These are phyloP conservation scores for Drosophila mayaguana DNA, from an alignment of 2,888 invertebrate species.

Conservation along the genomic window DNA sequence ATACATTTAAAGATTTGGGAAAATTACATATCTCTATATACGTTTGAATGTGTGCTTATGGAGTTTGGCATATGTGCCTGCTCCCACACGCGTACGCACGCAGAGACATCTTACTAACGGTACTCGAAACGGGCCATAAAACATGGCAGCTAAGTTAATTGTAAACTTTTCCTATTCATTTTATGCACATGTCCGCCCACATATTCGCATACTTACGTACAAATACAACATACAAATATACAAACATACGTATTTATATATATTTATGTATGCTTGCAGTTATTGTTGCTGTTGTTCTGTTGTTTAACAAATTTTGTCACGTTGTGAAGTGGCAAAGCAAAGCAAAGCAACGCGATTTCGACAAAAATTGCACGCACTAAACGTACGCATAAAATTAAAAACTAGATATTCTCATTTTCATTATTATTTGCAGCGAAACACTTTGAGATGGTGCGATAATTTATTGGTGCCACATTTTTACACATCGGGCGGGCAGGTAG, in stretches of 20 bases:
- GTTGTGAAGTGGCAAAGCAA: constrained; percentile 49
- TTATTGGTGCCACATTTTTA: constrained; percentile 67
- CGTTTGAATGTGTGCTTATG: not conserved
- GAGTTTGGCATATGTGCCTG: not conserved
- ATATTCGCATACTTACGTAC: constrained; percentile 1
- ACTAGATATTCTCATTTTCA: constrained; percentile 66
- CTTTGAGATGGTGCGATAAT: constrained; percentile 59
- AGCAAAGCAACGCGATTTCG: constrained; percentile 41
- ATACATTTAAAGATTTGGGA: constrained; percentile 39
- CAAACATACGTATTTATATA: not conserved
- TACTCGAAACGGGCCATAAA: constrained; percentile 35
- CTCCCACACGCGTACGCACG: not conserved
- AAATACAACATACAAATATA: constrained; percentile 3
- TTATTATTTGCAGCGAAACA: constrained; percentile 53
- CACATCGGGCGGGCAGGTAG: constrained; percentile 23
- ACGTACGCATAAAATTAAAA: constrained; percentile 54
- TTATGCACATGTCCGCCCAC: constrained; percentile 26
- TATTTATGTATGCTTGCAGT: constrained; percentile 19
- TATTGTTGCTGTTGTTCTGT: constrained; percentile 21
- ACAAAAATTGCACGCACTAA: constrained; percentile 54
- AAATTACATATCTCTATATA: constrained; percentile 19
- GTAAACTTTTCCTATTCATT: constrained; percentile 51
- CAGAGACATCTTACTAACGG: constrained; percentile 9
- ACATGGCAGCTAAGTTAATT: constrained; percentile 29
- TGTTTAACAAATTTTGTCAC: constrained; percentile 69